Conservation (phyloP, 2,888 invertebrate species). For the Dicycla oo region DNA sequence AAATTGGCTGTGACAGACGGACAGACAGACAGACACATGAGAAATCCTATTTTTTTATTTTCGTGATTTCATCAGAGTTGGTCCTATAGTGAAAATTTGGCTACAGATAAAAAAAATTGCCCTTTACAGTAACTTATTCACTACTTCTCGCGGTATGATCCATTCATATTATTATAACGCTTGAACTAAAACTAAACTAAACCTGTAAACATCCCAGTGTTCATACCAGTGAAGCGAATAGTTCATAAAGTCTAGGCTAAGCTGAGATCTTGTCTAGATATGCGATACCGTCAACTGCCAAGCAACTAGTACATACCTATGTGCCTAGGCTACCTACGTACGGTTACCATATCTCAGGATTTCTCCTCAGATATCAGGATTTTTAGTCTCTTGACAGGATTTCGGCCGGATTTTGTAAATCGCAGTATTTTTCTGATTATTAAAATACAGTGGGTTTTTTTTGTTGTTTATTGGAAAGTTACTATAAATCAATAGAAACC, state of each 20-base stretch:
- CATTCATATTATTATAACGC: background rate
- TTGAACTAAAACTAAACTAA: background rate
- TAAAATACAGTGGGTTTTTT: too few species aligned
- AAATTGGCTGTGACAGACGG: too few species aligned
- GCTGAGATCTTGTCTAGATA: slow-evolving; percentile 44
- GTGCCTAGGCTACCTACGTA: background rate
- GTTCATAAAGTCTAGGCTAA: slow-evolving; percentile 30
- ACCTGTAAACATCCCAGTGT: background rate
- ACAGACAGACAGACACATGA: too few species aligned
- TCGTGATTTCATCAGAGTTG: too few species aligned
- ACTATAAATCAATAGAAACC: too few species aligned
- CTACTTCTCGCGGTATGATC: too few species aligned
- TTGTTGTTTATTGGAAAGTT: too few species aligned
- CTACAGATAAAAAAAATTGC: too few species aligned
- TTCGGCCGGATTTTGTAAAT: background rate
- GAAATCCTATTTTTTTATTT: too few species aligned
- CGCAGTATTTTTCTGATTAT: background rate
- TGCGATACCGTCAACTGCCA: slow-evolving; percentile 20
- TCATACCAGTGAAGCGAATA: slow-evolving; percentile 14
- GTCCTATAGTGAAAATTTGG: too few species aligned
- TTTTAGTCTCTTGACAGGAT: background rate
- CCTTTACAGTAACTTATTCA: too few species aligned
- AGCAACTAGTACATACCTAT: slow-evolving; percentile 11
- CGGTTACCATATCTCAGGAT: too few species aligned
- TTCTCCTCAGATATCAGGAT: background rate